A percentile compares a stretch with the other conserved stretches of the same genome.
These are phyloP conservation scores for Didymodactylos carnosus DNA, from an alignment of 2,888 invertebrate species.

Conservation along the genomic window DNA sequence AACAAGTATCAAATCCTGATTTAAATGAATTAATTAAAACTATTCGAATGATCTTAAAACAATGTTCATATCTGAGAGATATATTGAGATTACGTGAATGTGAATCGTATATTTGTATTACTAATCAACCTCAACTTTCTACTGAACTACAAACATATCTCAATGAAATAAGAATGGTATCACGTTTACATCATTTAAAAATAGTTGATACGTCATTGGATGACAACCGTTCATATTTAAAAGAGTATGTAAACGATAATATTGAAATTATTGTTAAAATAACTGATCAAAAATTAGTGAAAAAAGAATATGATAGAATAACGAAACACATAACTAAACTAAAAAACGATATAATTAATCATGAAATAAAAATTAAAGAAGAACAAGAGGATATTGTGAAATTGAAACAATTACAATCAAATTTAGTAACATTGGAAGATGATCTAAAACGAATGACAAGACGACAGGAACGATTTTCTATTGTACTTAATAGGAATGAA, in stretches of 20 bases:
- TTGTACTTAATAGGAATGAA: too few species aligned
- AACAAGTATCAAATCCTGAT: background rate
- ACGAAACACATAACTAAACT: background rate
- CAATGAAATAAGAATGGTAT: background rate
- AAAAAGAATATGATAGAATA: background rate
- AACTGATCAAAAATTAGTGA: background rate
- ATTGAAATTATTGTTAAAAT: background rate
- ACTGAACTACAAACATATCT: background rate
- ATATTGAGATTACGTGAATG: background rate
- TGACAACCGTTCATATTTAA: background rate
- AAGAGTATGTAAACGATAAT: background rate
- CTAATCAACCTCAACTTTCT: background rate
- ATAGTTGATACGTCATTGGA: background rate
- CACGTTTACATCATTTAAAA: background rate
- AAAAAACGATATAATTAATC: background rate
- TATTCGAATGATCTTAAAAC: background rate
- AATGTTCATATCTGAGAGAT: background rate
- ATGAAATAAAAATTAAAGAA: background rate
- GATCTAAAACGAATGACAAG: too few species aligned
- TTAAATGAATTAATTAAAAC: background rate
- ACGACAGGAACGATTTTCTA: too few species aligned
- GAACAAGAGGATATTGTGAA: background rate
- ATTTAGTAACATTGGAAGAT: too few species aligned
- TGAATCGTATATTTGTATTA: background rate
- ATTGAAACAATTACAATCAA: too few species aligned